phyloP scores from a whole-genome alignment of 2,888 invertebrate genomes.

The Anthoptus insignis region DNA sequence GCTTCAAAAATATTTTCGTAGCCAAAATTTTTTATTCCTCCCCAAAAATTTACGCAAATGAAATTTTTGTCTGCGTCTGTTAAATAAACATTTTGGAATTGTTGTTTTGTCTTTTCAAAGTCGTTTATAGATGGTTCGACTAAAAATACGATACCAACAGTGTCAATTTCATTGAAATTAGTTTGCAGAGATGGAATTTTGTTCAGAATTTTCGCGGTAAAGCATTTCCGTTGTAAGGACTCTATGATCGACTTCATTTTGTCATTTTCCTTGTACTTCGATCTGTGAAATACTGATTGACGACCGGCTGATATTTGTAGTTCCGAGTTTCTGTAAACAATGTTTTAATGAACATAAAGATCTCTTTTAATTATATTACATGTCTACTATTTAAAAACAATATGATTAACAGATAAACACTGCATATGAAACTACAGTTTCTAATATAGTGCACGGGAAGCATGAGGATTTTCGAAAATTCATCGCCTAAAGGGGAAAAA shows the following conservation, averaged over 20 bases:
- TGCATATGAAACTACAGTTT: too few relatives aligned
- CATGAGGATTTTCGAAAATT: too few relatives aligned
- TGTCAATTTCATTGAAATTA: conserved; percentile 91
- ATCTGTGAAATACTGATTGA: conserved; percentile 76
- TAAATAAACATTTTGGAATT: conserved; percentile 87
- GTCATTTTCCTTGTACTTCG: conserved; percentile 58
- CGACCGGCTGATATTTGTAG: conserved; percentile 85
- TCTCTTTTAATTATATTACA: too few relatives aligned
- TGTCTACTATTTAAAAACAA: too few relatives aligned
- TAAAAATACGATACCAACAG: conserved; percentile 89
- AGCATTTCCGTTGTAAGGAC: conserved; percentile 69
- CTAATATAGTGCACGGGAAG: too few relatives aligned
- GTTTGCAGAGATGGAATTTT: conserved; percentile 59
- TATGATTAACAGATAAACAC: too few relatives aligned
- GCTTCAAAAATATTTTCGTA: conserved; percentile 84
- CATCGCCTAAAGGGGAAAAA: too few relatives aligned
- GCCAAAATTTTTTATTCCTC: conserved; percentile 79
- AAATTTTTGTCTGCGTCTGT: conserved; percentile 85
- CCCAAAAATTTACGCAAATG: conserved; percentile 86
- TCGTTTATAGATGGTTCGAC: conserved; percentile 80
- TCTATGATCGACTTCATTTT: conserved; percentile 50
- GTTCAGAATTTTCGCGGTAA: conserved; percentile 76
- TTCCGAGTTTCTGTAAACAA: conserved; percentile 77
- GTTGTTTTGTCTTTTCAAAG: conserved; percentile 65
- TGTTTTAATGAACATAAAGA: too few relatives aligned